Evolutionary conservation across 1,140 invertebrate genomes (phyloP).

Genomic region (Zaprionus ghesquierei): DNA sequence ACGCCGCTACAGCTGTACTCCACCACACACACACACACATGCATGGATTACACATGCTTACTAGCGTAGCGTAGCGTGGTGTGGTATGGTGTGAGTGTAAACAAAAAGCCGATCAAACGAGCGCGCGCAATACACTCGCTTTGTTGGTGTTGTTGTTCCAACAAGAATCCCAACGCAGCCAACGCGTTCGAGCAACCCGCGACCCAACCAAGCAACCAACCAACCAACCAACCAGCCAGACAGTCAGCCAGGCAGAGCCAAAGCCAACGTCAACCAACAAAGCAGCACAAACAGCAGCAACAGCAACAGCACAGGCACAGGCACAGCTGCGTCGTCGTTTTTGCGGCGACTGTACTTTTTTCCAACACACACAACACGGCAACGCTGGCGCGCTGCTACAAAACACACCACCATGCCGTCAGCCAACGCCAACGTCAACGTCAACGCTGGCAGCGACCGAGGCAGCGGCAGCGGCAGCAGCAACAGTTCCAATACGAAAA

Average conservation of each 20-base stretch:
- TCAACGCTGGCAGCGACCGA: constrained; percentile 6
- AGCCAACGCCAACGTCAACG: constrained; percentile 57
- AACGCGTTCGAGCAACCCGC: constrained; percentile 59
- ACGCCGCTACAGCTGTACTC: constrained; percentile 41
- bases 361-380: constrained; percentile 61
- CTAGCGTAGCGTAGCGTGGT: too few relatives aligned
- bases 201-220: too few relatives aligned
- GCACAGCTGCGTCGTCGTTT: constrained; percentile 56
- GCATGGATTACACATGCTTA: background rate
- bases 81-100: constrained; percentile 33
- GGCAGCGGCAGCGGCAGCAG: constrained; percentile 53
- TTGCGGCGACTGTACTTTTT: constrained; percentile 81
- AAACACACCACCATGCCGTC: constrained; percentile 50
- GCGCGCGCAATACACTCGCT: constrained; percentile 17
- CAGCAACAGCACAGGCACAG: constrained; percentile 29
- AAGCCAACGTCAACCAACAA: constrained; percentile 24
- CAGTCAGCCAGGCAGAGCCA: constrained; percentile 40
- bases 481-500: constrained; percentile 79
- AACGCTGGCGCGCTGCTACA: constrained; percentile 24
- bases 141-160: constrained; percentile 55
- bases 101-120: constrained; percentile 71
- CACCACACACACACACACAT: constrained; percentile 42
- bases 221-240: constrained; percentile 46
- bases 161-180: constrained; percentile 68
- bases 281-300: constrained; percentile 5